These are phyloP conservation scores for Brienomyrus longianalis DNA, from an alignment of 2,113 vertebrate genomes.

Conservation along the genomic window DNA sequence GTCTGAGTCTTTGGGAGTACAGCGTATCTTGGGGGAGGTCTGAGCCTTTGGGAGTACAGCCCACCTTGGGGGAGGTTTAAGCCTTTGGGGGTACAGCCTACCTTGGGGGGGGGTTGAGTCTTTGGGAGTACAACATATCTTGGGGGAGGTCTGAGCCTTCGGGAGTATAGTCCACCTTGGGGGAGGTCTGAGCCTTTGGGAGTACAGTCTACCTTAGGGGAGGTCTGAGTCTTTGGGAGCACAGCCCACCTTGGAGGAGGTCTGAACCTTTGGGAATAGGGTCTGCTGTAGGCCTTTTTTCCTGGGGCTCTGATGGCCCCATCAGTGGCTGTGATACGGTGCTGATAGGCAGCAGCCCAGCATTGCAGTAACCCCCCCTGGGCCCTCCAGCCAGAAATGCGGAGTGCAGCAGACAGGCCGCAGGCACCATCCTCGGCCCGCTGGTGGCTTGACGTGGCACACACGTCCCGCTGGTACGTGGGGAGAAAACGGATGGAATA, in stretches of 20 bases:
- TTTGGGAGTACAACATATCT: no score
- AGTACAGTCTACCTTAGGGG: neutral
- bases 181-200: neutral
- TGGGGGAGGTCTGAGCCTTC: no score
- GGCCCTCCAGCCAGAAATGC: neutral
- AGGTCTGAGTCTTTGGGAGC: neutral
- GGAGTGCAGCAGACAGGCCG: neutral
- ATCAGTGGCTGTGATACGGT: neutral
- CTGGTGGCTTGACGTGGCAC: neutral
- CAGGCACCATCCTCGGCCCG: neutral
- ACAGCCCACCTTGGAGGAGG: neutral
- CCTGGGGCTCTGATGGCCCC: neutral
- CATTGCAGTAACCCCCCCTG: neutral
- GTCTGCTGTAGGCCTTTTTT: neutral
- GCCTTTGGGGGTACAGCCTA: no score
- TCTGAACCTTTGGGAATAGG: neutral
- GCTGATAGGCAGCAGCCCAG: neutral
- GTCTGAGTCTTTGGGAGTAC: no score
- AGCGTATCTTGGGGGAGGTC: no score
- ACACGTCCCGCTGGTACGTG: neutral
- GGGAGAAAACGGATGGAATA: conserved; percentile 28
- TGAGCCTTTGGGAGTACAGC: no score
- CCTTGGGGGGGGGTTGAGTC: no score
- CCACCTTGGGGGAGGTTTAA: no score
- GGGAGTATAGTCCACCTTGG: neutral